Conservation (phyloP, 1,140 invertebrate genomes). For the Drosophila lacertosa region DNA sequence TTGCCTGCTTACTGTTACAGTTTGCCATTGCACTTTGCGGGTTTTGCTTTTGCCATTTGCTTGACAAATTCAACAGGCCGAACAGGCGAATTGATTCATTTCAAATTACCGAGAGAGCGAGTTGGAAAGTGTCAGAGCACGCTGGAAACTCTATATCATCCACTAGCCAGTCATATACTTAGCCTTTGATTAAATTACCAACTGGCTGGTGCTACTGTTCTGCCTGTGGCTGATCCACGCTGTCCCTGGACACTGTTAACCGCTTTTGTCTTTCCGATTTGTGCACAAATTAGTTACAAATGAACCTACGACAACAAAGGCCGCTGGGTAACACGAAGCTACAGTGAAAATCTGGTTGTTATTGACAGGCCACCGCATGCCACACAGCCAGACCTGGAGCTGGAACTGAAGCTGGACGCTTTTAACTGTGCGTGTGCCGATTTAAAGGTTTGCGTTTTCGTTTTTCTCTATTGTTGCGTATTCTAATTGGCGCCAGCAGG, state of each 20-base stretch:
- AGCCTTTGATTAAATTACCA: slow-evolving; percentile 59
- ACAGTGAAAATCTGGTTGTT: slow-evolving; percentile 31
- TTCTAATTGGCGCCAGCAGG: slow-evolving; percentile 49
- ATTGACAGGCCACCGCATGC: slow-evolving; percentile 37
- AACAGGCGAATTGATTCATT: slow-evolving; percentile 49
- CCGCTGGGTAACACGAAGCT: slow-evolving; percentile 67
- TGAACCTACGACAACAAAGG: slow-evolving; percentile 77
- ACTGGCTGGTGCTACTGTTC: slow-evolving; percentile 11
- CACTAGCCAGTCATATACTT: slow-evolving; percentile 6
- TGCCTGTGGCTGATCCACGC: background rate
- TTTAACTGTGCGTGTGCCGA: slow-evolving; percentile 46
- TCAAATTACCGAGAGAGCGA: slow-evolving; percentile 13
- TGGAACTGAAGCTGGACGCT: background rate
- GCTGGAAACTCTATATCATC: slow-evolving; percentile 60
- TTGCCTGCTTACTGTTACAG: slow-evolving; percentile 73
- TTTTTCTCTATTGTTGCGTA: slow-evolving; percentile 34
- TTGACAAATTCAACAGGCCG: slow-evolving; percentile 66
- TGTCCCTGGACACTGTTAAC: slow-evolving; percentile 12
- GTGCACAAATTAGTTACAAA: slow-evolving; percentile 81
- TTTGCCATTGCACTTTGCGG: slow-evolving; percentile 66
- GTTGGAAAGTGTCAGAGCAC: slow-evolving; percentile 29
- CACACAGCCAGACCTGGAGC: slow-evolving; percentile 23
- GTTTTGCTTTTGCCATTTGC: slow-evolving; percentile 56
- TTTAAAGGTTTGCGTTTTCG: slow-evolving; percentile 38
- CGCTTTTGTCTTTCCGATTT: slow-evolving; percentile 71